Evolutionary conservation across 2,888 invertebrate species (phyloP), one percentile per base, ranked within the genome.

Genomic region (Dicycla oo): DNA sequence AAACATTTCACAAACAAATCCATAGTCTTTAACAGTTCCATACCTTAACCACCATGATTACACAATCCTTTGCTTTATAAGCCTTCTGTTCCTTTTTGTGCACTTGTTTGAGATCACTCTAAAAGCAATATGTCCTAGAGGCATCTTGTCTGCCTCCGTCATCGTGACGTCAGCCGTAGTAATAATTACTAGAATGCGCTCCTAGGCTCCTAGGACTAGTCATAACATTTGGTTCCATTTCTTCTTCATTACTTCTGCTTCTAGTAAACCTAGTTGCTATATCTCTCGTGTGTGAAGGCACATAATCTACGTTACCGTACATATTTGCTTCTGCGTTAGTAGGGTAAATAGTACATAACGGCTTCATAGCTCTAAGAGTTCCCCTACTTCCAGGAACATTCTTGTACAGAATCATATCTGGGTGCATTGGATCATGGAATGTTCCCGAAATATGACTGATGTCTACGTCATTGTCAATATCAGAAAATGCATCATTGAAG

Each of bases 371-470:
- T 80, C 95, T 88, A 0, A 96, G 67, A 7, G 95, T 93, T 8
- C 94, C 93, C 82, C 91, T 93, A 38, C 86, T 90, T 0, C 93
- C 94, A 49, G 93, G 93, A 20, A 91, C 86, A 76, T 95, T 95
- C 86, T 93, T 93, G 64, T 95, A 96, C 1, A 95, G 82, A 54
- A 95, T 95, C 95, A 95, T 95, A 69, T 96, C 96, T 58, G 96
- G 96, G 85, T 96, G 95, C 0, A 92, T 87, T 3, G 95, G 94
- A 78, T 96, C 96, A 73, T 95, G 94, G 87, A 95, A 96, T 0
- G 94, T 93, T 82, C 95, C 96, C 81, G 95, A 96, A 73, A 96
- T 95, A 71, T 95, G 96, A 77, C 94, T 93, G 1, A 96, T 91
- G 38, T 95, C 95, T 10, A 91, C 91, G 66, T 96, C 96, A 62